These are phyloP conservation scores for Percina caprodes DNA, from an alignment of 2,113 vertebrate species.

Conservation along the genomic window DNA sequence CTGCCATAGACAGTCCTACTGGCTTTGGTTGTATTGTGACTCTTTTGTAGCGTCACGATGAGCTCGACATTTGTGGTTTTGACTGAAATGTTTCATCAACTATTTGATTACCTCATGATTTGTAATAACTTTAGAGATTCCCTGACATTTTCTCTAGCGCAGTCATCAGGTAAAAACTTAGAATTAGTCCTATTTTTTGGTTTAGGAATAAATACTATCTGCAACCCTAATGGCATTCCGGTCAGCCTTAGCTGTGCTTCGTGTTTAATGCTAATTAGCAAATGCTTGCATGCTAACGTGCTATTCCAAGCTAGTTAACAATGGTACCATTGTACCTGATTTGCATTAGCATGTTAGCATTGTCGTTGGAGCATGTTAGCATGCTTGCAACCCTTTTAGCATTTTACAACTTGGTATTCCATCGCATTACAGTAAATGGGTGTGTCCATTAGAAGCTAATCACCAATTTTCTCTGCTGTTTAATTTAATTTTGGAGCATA, in stretches of 20 bases:
- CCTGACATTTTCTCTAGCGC: neutral
- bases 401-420: conserved; percentile 3
- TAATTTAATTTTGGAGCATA: conserved; percentile 24
- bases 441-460: conserved; percentile 23
- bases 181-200: neutral
- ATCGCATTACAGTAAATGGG: conserved; percentile 10
- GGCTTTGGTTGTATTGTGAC: neutral
- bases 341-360: neutral
- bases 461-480: conserved; percentile 19
- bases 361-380: neutral
- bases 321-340: neutral
- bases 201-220: neutral
- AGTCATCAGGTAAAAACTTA: neutral
- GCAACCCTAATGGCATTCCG: too few species aligned
- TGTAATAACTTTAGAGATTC: neutral
- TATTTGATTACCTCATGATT: neutral
- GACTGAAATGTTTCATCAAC: neutral
- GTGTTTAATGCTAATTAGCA: neutral
- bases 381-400: conserved; percentile 6
- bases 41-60: neutral
- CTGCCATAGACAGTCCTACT: too few species aligned
- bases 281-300: neutral
- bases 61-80: neutral
- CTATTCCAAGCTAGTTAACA: neutral
- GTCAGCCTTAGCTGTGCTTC: too few species aligned